A percentile compares a stretch with the other conserved stretches of the same genome.
phyloP scores from a whole-genome alignment of 2,797 vertebrate species.

The Picus viridis region DNA sequence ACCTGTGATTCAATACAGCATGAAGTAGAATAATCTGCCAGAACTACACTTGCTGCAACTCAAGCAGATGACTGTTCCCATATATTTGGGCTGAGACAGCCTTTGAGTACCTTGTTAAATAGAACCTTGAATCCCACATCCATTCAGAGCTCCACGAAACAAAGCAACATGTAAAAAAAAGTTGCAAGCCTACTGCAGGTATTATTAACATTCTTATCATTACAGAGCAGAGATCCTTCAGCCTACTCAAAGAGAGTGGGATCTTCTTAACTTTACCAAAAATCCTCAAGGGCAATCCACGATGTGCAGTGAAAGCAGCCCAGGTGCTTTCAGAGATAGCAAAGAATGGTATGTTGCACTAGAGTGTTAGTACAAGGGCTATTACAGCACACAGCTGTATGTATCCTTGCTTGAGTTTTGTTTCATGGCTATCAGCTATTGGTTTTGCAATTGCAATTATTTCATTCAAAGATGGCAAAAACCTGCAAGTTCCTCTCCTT shows the following conservation, averaged over 20 bases:
- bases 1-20: background rate
- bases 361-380: background rate
- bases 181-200: background rate
- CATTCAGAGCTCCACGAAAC: background rate
- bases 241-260: slow-evolving; percentile 78
- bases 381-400: background rate
- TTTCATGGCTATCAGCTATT: background rate
- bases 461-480: background rate
- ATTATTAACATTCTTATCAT: slow-evolving; percentile 24
- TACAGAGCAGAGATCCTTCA: slow-evolving; percentile 83
- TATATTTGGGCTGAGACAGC: background rate
- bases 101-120: background rate
- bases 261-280: slow-evolving; percentile 82
- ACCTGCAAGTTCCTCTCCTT: background rate
- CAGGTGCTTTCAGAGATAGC: slow-evolving; percentile 88
- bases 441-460: background rate
- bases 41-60: background rate
- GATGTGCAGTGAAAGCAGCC: slow-evolving; percentile 81
- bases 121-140: background rate
- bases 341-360: slow-evolving; percentile 82
- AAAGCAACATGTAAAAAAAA: background rate
- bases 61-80: background rate
- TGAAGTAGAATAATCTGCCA: background rate
- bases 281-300: slow-evolving; percentile 77
- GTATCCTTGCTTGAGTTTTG: background rate